Percentiles rank a stretch among this genome's conserved stretches.
Evolutionary conservation across 2,113 vertebrate species (phyloP).

Genomic region (Caranx melampygus): DNA sequence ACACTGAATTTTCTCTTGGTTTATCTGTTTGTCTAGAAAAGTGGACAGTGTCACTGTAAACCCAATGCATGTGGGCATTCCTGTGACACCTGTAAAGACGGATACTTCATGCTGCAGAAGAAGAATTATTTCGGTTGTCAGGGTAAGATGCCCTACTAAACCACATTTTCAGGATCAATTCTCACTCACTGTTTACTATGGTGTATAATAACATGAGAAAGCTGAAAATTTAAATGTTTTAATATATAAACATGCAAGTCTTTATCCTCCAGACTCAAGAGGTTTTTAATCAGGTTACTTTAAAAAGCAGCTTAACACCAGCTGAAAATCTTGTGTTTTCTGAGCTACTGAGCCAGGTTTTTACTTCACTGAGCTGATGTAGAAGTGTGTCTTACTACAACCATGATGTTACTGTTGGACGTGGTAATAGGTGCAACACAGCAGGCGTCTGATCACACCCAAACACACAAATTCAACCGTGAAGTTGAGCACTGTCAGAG

Average conservation of each 20-base stretch:
- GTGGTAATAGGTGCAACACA: neutral
- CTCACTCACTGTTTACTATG: neutral
- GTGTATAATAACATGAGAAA: neutral
- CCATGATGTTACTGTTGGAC: neutral
- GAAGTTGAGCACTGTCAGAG: neutral
- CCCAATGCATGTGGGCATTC: conserved; percentile 82
- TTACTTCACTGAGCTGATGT: neutral
- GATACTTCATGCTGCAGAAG: conserved; percentile 88
- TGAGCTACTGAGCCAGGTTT: neutral
- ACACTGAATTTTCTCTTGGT: neutral
- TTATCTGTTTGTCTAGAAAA: conserved; percentile 78
- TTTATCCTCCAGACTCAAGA: neutral
- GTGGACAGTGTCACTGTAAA: conserved; percentile 93
- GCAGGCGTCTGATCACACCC: neutral
- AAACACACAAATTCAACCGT: neutral
- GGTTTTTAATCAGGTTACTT: neutral
- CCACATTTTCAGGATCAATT: neutral
- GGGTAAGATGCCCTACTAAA: conserved; percentile 79
- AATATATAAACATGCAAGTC: neutral
- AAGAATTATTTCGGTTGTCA: conserved; percentile 93
- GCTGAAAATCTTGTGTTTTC: neutral
- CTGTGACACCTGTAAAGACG: conserved; percentile 89
- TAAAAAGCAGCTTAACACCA: neutral
- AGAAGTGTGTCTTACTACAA: neutral
- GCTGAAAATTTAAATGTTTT: neutral